phyloP scores from a whole-genome alignment of 37 sponge, comb jelly and placozoan species.

The Halichondria panicea region DNA sequence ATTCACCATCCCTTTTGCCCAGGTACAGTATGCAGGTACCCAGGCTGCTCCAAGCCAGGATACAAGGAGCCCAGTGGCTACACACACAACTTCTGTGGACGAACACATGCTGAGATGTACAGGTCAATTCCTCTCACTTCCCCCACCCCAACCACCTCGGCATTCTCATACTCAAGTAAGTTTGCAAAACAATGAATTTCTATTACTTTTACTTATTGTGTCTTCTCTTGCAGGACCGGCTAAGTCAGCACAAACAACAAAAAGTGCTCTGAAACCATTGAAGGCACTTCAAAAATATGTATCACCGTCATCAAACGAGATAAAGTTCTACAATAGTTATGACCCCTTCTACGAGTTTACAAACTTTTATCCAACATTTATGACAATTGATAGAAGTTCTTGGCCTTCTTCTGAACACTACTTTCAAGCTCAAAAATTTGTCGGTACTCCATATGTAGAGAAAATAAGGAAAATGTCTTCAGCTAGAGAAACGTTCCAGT shows the following conservation, averaged over 20 bases:
- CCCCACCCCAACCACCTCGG: too few relatives aligned
- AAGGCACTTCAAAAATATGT: too few relatives aligned
- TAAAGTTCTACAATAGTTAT: constrained; percentile 56
- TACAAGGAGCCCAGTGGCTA: neutral
- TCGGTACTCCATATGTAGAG: constrained; percentile 71
- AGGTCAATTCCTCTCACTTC: too few relatives aligned
- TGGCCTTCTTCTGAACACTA: constrained; percentile 84
- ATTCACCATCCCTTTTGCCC: neutral
- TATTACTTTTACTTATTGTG: too few relatives aligned
- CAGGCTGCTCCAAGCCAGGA: neutral
- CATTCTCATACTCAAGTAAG: too few relatives aligned
- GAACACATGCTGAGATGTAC: neutral
- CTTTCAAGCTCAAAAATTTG: constrained; percentile 84
- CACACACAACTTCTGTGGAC: neutral
- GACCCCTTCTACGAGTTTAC: constrained; percentile 83
- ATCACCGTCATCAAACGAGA: too few relatives aligned
- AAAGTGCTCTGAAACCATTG: too few relatives aligned
- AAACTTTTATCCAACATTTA: constrained; percentile 57
- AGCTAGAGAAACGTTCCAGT: constrained; percentile 59
- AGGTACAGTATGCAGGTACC: neutral
- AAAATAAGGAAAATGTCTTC: constrained; percentile 18
- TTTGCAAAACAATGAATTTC: too few relatives aligned
- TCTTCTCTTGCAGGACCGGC: too few relatives aligned
- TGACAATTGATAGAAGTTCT: constrained; percentile 24
- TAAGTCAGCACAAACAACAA: too few relatives aligned